Conservation (phyloP, 2,888 invertebrate genomes). For the Xylophagus ater region DNA sequence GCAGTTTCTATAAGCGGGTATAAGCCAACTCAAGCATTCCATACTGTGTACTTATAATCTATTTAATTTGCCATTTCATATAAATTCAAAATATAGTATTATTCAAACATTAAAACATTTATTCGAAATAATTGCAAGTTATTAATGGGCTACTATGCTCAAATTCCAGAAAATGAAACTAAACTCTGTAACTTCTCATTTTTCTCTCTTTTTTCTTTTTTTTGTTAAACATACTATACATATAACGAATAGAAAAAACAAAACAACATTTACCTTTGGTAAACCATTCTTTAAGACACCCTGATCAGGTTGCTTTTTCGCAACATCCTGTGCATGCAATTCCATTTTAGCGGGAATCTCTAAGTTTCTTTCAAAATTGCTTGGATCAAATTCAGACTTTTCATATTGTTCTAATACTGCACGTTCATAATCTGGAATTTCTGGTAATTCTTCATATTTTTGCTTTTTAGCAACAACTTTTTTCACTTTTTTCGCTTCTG, state of each 20-base stretch:
- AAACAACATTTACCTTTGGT: constrained; percentile 28
- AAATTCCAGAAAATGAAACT: too few relatives aligned
- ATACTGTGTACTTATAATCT: too few relatives aligned
- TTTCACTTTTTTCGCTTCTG: constrained; percentile 22
- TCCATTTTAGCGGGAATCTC: constrained; percentile 35
- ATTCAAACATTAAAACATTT: too few relatives aligned
- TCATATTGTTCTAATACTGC: constrained; percentile 61
- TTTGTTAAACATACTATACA: background rate
- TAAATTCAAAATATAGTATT: too few relatives aligned
- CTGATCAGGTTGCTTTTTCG: constrained; percentile 25
- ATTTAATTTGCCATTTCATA: too few relatives aligned
- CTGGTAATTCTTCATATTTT: constrained; percentile 50
- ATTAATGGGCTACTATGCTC: too few relatives aligned
- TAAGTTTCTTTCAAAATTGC: constrained; percentile 30
- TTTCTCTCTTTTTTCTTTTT: too few relatives aligned
- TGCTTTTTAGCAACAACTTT: constrained; percentile 31
- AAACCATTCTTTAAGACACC: constrained; percentile 29
- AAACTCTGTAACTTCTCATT: too few relatives aligned
- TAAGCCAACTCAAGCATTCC: too few relatives aligned
- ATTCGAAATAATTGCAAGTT: too few relatives aligned
- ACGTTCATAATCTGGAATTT: constrained; percentile 63
- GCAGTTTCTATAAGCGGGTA: too few relatives aligned
- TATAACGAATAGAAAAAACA: background rate
- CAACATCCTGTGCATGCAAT: constrained; percentile 25
- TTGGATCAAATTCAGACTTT: constrained; percentile 44